Evolutionary conservation across 2,797 vertebrate species (phyloP).

Genomic region (Synaphobranchus kaupii): DNA sequence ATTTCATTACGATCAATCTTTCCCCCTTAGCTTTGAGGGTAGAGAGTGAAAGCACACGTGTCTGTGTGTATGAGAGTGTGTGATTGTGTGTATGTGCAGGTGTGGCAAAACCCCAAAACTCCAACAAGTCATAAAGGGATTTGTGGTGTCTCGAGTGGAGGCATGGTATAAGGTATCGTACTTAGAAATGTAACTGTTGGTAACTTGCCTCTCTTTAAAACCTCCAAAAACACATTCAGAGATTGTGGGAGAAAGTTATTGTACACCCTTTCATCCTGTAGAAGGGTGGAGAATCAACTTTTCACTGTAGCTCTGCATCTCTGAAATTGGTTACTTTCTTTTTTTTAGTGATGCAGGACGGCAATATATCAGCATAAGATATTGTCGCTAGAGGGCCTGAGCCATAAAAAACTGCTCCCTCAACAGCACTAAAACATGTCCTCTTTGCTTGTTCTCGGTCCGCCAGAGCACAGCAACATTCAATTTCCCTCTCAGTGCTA

Average conservation of each 20-base stretch:
- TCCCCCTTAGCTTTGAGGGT: background rate
- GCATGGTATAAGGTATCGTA: background rate
- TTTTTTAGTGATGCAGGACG: constrained; percentile 15
- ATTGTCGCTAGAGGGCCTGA: background rate
- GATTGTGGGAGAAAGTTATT: background rate
- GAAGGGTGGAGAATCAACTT: background rate
- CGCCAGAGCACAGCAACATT: background rate
- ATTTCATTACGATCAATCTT: constrained; percentile 19
- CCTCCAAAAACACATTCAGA: background rate
- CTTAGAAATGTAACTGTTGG: no score
- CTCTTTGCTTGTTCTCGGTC: background rate
- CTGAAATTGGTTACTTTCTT: constrained; percentile 21
- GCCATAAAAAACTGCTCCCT: constrained; percentile 18
- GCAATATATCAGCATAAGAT: constrained; percentile 16
- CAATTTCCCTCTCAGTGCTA: background rate
- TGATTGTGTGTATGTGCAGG: background rate
- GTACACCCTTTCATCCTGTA: background rate
- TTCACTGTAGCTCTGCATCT: background rate
- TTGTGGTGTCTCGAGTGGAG: background rate
- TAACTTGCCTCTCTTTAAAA: background rate
- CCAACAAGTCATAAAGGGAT: background rate
- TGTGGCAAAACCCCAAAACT: background rate
- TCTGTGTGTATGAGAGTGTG: background rate
- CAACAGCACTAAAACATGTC: constrained; percentile 14
- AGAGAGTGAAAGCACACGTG: background rate